A percentile compares a stretch with the other conserved stretches of the same genome.
These are phyloP conservation scores for crab-eating macaque (Macaca fascicularis) DNA, from an alignment of 2,113 vertebrate genomes.

Conservation along the genomic window T2T-MFA8v1.1 NC_088386.1:60099501-60100000, in stretches of 20 bases:
- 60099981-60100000: slow-evolving; percentile 36
- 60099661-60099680: not conserved
- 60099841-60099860: not conserved
- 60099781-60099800: not conserved
- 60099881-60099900: not conserved
- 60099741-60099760: not conserved
- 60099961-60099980: slow-evolving; percentile 16
- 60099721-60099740: not conserved
- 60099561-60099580: not conserved
- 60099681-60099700: not conserved
- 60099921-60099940: not conserved
- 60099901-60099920: not conserved
- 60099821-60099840: not conserved
- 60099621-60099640: not conserved
- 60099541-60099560: not conserved
- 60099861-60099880: not conserved
- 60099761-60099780: not conserved
- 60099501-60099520: not conserved
- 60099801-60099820: not conserved
- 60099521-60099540: not conserved
- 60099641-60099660: not conserved
- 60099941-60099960: not conserved
- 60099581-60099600: not conserved
- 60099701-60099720: not conserved
- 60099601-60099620: slow-evolving; percentile 9